Evolutionary conservation across 2,797 vertebrate species (phyloP).

Genomic region (Argyrosomus regius): DNA sequence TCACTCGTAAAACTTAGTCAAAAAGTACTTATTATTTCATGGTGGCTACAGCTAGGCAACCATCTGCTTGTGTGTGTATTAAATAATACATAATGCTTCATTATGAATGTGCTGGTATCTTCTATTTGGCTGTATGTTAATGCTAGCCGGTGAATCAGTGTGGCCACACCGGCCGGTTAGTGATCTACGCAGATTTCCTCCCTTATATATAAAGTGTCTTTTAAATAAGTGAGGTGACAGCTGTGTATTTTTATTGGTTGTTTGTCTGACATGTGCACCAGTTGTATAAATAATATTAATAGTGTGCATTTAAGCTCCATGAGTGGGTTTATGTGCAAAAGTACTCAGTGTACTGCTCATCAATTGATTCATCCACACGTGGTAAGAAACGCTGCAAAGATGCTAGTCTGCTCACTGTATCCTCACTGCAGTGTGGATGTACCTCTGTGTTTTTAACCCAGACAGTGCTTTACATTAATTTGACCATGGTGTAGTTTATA

Average conservation of each 20-base stretch:
- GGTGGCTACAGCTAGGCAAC: fast-evolving
- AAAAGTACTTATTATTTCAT: neutral
- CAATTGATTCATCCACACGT: conserved; percentile 58
- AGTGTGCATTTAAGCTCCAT: neutral
- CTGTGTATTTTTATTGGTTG: conserved; percentile 2
- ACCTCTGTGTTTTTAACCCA: fast-evolving
- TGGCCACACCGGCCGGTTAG: neutral
- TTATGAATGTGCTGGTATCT: neutral
- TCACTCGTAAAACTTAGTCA: conserved; percentile 24
- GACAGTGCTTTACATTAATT: neutral
- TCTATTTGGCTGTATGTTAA: neutral
- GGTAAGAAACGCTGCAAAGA: conserved; percentile 12
- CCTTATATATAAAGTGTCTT: neutral
- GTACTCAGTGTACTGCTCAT: neutral
- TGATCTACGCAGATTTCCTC: conserved; percentile 5
- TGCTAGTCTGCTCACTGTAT: neutral
- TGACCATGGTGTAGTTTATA: neutral
- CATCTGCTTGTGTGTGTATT: fast-evolving
- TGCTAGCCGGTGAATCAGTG: conserved; percentile 32
- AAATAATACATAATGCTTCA: fast-evolving
- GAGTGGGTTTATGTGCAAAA: neutral
- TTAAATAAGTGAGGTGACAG: conserved; percentile 62
- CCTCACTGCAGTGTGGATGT: fast-evolving
- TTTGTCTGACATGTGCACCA: neutral
- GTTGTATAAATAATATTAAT: fast-evolving